Evolutionary conservation across 1,140 invertebrate genomes (phyloP).

Genomic region (Scaptomyza montana): DNA sequence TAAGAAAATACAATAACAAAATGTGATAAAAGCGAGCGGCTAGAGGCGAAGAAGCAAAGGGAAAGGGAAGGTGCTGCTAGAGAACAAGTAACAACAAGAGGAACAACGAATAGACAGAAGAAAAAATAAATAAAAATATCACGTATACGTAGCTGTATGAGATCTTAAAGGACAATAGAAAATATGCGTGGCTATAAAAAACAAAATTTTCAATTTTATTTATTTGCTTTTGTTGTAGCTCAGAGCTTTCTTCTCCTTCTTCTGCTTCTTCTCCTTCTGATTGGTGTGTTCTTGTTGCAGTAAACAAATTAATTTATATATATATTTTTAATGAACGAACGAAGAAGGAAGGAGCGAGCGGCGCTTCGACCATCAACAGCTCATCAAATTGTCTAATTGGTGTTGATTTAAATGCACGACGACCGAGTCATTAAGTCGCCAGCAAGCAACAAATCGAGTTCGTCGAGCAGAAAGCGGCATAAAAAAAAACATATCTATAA

Average conservation of each 20-base stretch:
- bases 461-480: conserved; percentile 2
- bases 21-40: too few relatives aligned
- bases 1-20: conserved; percentile 28
- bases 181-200: conserved; percentile 43
- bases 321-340: conserved; percentile 35
- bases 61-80: neutral
- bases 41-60: neutral
- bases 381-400: conserved; percentile 70
- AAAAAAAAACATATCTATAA: neutral
- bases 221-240: conserved; percentile 13
- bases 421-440: conserved; percentile 4
- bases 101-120: neutral
- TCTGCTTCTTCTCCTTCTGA: neutral
- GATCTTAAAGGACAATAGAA: conserved; percentile 28
- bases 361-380: conserved; percentile 22
- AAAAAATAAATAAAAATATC: conserved; percentile 3
- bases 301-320: conserved; percentile 71
- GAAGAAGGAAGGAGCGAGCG: neutral
- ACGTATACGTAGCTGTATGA: neutral
- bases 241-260: neutral
- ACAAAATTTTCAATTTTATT: conserved; percentile 37
- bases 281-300: conserved; percentile 17
- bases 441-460: neutral
- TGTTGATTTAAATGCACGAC: conserved; percentile 66
- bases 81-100: neutral